Percentiles rank a stretch among this genome's conserved stretches.
Evolutionary conservation across 2,113 vertebrate species (phyloP).

Genomic region (Spizaetus ornatus): DNA sequence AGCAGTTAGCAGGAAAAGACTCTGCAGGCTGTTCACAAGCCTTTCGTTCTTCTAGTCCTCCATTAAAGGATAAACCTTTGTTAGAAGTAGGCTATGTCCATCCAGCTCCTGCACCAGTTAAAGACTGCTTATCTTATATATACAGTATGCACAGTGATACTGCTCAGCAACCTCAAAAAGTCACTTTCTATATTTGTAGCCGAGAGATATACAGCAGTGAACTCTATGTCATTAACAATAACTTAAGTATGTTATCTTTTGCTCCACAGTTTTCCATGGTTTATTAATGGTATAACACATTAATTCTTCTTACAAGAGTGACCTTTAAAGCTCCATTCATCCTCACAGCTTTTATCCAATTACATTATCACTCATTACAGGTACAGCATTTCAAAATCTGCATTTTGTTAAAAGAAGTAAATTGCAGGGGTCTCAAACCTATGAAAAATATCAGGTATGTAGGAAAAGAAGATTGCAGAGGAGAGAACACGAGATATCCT

Average conservation of each 20-base stretch:
- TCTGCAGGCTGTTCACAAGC: neutral
- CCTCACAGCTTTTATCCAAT: constrained; percentile 77
- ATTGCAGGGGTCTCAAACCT: constrained; percentile 59
- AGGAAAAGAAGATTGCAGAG: constrained; percentile 21
- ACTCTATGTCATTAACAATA: constrained; percentile 71
- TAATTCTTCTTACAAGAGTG: constrained; percentile 77
- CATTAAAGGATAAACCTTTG: neutral
- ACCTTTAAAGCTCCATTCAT: constrained; percentile 79
- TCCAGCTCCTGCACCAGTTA: neutral
- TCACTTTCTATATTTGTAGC: constrained; percentile 68
- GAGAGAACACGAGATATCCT: neutral
- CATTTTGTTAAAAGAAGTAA: constrained; percentile 69
- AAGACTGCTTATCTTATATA: constrained; percentile 32
- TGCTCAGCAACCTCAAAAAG: constrained; percentile 69
- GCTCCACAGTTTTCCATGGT: constrained; percentile 69
- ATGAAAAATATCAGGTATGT: constrained; percentile 30
- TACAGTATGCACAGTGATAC: neutral
- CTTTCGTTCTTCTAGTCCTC: neutral
- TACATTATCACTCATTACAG: constrained; percentile 77
- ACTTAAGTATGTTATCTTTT: constrained; percentile 79
- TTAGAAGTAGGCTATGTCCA: neutral
- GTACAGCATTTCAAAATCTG: constrained; percentile 73
- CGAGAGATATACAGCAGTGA: constrained; percentile 67
- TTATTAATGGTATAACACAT: constrained; percentile 79
- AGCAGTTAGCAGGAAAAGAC: neutral